phyloP scores from a whole-genome alignment of 2,113 vertebrate genomes.

The Otolemur garnettii region DNA sequence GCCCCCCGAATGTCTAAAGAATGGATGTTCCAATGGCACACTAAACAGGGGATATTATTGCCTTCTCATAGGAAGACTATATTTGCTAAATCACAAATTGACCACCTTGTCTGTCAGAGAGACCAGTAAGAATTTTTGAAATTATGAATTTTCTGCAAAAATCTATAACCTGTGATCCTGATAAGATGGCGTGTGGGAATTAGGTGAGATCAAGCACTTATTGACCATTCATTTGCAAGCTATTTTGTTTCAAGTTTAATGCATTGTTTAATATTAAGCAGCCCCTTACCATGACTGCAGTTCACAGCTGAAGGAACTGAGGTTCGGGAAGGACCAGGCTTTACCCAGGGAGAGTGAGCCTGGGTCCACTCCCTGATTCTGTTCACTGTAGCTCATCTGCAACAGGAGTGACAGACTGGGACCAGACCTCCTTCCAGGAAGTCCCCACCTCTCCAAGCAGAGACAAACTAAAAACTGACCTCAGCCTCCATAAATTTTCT shows the following conservation, averaged over 20 bases:
- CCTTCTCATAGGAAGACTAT: neutral
- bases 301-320: neutral
- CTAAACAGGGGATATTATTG: neutral
- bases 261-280: neutral
- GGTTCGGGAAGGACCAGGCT: neutral
- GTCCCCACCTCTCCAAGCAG: neutral
- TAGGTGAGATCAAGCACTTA: neutral
- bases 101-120: neutral
- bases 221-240: neutral
- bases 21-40: neutral
- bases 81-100: conserved; percentile 37
- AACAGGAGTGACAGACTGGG: neutral
- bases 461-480: neutral
- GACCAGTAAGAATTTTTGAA: neutral
- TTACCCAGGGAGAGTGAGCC: neutral
- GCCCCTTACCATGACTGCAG: neutral
- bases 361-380: neutral
- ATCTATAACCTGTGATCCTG: neutral
- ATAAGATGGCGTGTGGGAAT: neutral
- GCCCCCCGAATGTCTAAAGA: neutral
- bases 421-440: neutral
- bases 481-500: neutral
- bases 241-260: neutral
- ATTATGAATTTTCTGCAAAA: neutral
- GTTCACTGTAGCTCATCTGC: neutral